Conservation (phyloP, 1,140 invertebrate genomes). For the Drosophila truncata region DNA sequence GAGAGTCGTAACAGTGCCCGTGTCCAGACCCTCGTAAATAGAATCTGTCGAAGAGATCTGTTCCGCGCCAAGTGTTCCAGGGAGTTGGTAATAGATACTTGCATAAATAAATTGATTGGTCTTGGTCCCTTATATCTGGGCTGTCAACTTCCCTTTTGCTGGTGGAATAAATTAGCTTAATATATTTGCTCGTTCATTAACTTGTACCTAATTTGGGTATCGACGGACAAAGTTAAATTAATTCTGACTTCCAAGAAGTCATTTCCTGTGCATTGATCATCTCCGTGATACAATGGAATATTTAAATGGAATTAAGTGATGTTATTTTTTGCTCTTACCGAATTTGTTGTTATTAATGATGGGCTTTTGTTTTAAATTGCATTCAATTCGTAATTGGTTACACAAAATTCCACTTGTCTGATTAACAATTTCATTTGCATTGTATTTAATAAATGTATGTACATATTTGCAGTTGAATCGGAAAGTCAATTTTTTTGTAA, state of each 20-base stretch:
- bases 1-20: constrained; percentile 6
- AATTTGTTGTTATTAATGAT: constrained; percentile 2
- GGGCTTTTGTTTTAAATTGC: constrained; percentile 18
- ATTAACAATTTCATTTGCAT: constrained; percentile 30
- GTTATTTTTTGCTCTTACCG: not conserved
- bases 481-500: constrained; percentile 22
- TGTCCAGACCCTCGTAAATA: constrained; percentile 32
- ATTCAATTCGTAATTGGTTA: constrained; percentile 21
- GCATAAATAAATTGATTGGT: constrained; percentile 47
- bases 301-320: constrained; percentile 11
- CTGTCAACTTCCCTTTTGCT: constrained; percentile 30
- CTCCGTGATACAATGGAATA: not conserved
- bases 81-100: constrained; percentile 50
- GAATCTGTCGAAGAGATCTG: constrained; percentile 27
- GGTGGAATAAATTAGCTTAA: constrained; percentile 45
- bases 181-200: constrained; percentile 38
- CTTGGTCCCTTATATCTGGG: constrained; percentile 11
- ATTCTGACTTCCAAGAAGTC: constrained; percentile 22
- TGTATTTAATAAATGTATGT: not conserved
- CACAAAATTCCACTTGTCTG: constrained; percentile 21
- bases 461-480: constrained; percentile 3
- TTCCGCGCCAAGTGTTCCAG: constrained; percentile 26
- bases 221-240: constrained; percentile 13
- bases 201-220: constrained; percentile 9
- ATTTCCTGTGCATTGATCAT: constrained; percentile 23